Evolutionary conservation across 2,113 vertebrate genomes (phyloP).

Genomic region (Lucifuga dentata): DNA sequence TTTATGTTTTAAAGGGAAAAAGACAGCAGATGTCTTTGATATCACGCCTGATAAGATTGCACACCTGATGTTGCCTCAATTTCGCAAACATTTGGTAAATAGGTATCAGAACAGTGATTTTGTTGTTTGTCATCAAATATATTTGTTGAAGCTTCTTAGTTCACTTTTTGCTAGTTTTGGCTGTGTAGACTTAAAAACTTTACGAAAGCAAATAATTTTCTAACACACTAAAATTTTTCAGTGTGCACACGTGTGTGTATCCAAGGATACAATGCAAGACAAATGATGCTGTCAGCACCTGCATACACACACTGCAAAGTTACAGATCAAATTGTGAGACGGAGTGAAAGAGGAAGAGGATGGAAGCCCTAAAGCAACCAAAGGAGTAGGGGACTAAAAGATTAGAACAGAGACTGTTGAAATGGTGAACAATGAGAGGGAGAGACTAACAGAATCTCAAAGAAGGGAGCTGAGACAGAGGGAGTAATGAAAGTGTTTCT

Average conservation of each 20-base stretch:
- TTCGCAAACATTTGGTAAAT: too few relatives aligned
- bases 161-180: neutral
- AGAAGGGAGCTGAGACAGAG: slow-evolving; percentile 15
- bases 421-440: slow-evolving; percentile 29
- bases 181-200: slow-evolving; percentile 11
- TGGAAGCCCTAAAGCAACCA: neutral
- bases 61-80: too few relatives aligned
- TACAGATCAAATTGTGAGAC: slow-evolving; percentile 56
- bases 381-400: slow-evolving; percentile 16
- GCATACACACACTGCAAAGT: slow-evolving; percentile 47
- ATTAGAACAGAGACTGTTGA: slow-evolving; percentile 40
- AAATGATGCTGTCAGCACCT: slow-evolving; percentile 63
- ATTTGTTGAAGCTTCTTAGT: slow-evolving; percentile 1
- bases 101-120: too few relatives aligned
- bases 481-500: slow-evolving; percentile 52
- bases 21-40: too few relatives aligned
- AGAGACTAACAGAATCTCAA: slow-evolving; percentile 35
- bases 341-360: slow-evolving; percentile 27
- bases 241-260: neutral
- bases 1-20: too few relatives aligned
- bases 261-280: slow-evolving; percentile 45
- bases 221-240: slow-evolving; percentile 35
- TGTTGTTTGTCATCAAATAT: neutral
- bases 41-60: too few relatives aligned
- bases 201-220: slow-evolving; percentile 31